phyloP scores from a whole-genome alignment of 1,140 invertebrate genomes.

The Pollicipes pollicipes region DNA sequence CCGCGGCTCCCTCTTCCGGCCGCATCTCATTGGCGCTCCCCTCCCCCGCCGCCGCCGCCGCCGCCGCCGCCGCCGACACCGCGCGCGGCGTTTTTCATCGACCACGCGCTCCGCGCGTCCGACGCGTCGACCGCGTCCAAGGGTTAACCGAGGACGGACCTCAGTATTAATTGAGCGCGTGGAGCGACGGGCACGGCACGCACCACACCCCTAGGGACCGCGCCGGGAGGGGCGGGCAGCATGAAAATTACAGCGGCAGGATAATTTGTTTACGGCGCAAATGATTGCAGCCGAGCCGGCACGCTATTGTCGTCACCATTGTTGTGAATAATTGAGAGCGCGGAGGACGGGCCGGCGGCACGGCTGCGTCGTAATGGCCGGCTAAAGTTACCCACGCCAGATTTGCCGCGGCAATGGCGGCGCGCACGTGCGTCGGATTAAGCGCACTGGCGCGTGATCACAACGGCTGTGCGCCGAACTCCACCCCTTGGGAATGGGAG shows the following conservation, averaged over 20 bases:
- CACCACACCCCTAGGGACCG: not conserved
- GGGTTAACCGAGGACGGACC: not conserved
- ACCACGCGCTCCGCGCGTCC: not conserved
- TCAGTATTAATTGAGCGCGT: not conserved
- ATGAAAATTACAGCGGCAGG: not conserved
- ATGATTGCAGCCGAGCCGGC: not conserved
- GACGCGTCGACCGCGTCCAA: not conserved
- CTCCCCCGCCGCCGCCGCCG: no score
- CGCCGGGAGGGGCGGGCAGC: no score
- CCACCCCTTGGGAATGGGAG: no score
- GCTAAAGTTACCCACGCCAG: not conserved
- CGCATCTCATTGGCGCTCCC: not conserved
- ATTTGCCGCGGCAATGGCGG: no score
- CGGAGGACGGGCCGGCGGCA: not conserved
- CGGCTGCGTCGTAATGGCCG: not conserved
- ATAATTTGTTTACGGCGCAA: slow-evolving; percentile 1
- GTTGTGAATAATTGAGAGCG: not conserved
- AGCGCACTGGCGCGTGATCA: no score
- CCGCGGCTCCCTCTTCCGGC: not conserved
- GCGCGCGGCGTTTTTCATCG: not conserved
- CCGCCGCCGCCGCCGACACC: not conserved
- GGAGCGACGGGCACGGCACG: not conserved
- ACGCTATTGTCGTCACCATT: no score
- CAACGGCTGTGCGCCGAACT: no score
- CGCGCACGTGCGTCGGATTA: not conserved